Evolutionary conservation across 2,797 vertebrate species (phyloP).

Genomic region (Petrocephalus schoutedeni): DNA sequence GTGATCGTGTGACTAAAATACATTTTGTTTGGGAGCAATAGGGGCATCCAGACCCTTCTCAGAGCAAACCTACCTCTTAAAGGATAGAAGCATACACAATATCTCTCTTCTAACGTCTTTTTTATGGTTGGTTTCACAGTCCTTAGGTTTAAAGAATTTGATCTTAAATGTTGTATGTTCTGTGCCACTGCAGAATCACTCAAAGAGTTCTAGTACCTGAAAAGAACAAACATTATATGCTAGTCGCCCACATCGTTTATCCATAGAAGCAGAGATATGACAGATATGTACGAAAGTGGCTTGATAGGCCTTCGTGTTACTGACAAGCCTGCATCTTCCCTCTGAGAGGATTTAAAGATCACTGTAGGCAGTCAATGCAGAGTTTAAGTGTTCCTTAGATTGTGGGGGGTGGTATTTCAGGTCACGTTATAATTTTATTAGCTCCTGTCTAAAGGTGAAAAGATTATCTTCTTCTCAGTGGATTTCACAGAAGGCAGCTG

Average conservation of each 20-base stretch:
- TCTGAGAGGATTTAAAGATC: constrained; percentile 1
- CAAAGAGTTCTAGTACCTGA: background rate
- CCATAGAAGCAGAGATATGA: background rate
- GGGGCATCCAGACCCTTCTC: background rate
- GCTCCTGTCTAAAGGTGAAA: constrained; percentile 12
- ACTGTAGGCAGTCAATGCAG: background rate
- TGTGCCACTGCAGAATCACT: background rate
- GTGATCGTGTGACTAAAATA: background rate
- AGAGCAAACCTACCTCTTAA: background rate
- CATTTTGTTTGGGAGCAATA: background rate
- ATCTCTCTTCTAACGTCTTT: background rate
- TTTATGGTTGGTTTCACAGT: background rate
- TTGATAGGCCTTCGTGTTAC: background rate
- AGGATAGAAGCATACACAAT: background rate
- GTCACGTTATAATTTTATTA: background rate
- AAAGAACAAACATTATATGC: background rate
- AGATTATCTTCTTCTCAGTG: constrained; percentile 1
- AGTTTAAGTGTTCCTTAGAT: constrained; percentile 4
- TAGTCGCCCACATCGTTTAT: background rate
- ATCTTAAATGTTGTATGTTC: background rate
- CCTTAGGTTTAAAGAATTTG: background rate
- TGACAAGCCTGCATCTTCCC: background rate
- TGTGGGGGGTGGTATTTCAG: background rate
- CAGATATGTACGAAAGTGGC: background rate
- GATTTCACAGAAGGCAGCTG: constrained; percentile 6